Conservation (phyloP, 2,888 invertebrate genomes). For the Lepetodrilus schrolli region DNA sequence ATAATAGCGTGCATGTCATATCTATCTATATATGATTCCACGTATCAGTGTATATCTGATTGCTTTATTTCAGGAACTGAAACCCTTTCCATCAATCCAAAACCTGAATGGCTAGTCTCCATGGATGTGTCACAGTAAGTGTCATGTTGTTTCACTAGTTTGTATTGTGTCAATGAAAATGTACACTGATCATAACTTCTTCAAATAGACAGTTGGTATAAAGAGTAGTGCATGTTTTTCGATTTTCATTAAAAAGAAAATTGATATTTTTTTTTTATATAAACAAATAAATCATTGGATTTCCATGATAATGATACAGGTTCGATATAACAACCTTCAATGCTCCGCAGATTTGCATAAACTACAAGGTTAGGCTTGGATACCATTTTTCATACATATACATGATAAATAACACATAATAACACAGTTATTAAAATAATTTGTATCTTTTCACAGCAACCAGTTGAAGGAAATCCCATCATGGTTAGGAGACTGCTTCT, state of each 20-base stretch:
- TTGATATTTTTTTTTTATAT: too few species aligned
- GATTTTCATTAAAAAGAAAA: too few species aligned
- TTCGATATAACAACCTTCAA: too few species aligned
- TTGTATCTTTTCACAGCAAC: conserved; percentile 67
- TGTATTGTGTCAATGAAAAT: too few species aligned
- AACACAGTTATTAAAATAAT: not conserved
- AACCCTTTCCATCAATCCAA: conserved; percentile 69
- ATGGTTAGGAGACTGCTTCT: conserved; percentile 75
- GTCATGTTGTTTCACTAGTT: not conserved
- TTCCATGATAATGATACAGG: too few species aligned
- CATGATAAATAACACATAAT: not conserved
- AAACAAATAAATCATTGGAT: too few species aligned
- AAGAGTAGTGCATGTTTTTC: too few species aligned
- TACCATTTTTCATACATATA: not conserved
- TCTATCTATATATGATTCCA: too few species aligned
- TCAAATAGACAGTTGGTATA: too few species aligned
- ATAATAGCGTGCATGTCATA: not conserved
- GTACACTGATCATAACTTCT: too few species aligned
- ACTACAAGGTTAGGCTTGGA: not conserved
- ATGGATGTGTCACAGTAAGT: conserved; percentile 74
- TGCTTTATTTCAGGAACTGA: conserved; percentile 58
- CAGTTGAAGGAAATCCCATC: conserved; percentile 69
- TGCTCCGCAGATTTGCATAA: not conserved
- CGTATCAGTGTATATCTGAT: too few species aligned
- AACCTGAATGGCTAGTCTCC: conserved; percentile 73